Evolutionary conservation across 2,797 vertebrate species (phyloP), one percentile per base, ranked within the genome.

Genomic region (Parauchenoglanis ngamensis): DNA sequence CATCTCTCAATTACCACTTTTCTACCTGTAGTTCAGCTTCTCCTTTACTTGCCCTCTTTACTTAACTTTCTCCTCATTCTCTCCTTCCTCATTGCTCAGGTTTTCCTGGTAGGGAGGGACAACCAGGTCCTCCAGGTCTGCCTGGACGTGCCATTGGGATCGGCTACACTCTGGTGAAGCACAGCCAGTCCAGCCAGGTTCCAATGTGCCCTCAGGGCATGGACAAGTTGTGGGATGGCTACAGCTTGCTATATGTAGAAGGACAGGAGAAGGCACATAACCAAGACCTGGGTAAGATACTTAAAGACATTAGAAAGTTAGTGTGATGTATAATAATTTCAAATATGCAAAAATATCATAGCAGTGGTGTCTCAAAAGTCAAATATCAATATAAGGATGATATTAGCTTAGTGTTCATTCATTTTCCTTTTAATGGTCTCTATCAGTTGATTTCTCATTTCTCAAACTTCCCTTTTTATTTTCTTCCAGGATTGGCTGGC

Each of bases 191-290:
- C 1, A 93, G 94, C 12, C 96, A 97, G 89, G 95, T 98, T 49
- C 97, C 98, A n/a, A 96, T 95, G 49, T 99, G 98, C 88, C 98
- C 98, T 2, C 87, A 96, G 57, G 97, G 97, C 44, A 98, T 98
- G 97, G 95, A 83, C 87, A 96, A 92, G 73, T 95, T 99, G 63
- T 99, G 98, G 98, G 97, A 98, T 0, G 98, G 98, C 6, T 99
- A 97, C 96, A 99, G 98, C 78, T 92, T 98, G 85, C 94, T 97
- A 67, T 97, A 95, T 0, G 97, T 99, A 92, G 97, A 99, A 90
- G 98, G 98, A 0, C 98, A 99, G 94, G 98, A 99, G 89, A 99
- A 99, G 92, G 95, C 97, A 0, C 98, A 99, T 94, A 99, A 98
- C 94, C 98, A 99, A 93, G 98, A 99, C 86, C 94, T 99, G 0